A percentile compares a stretch with the other conserved stretches of the same genome.
phyloP scores from a whole-genome alignment of 2,113 vertebrate species.

The Podarcis raffonei region DNA sequence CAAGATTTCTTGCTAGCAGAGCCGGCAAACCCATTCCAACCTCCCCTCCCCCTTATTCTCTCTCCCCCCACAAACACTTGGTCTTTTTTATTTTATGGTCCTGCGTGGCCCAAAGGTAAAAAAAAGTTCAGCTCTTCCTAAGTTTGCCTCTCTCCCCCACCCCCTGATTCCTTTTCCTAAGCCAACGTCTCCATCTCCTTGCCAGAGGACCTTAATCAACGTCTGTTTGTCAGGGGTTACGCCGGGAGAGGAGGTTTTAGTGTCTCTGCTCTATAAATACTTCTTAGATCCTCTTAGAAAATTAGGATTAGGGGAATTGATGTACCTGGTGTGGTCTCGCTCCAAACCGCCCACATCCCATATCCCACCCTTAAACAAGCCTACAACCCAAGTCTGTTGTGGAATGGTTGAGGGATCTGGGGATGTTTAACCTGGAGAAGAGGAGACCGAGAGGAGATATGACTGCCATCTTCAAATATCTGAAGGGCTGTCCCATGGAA shows the following conservation, averaged over 20 bases:
- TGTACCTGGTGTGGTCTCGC: background rate
- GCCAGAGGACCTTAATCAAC: conserved; percentile 15
- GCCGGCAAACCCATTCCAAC: background rate
- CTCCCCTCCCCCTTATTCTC: rapidly evolving
- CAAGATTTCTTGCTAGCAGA: background rate
- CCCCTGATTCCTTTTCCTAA: background rate
- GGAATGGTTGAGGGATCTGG: too few relatives aligned
- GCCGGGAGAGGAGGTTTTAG: background rate
- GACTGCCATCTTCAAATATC: too few relatives aligned
- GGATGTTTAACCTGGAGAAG: too few relatives aligned
- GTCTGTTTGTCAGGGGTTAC: background rate
- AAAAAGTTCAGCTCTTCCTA: background rate
- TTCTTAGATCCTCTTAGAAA: background rate
- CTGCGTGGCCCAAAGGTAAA: background rate
- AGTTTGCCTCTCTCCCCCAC: background rate
- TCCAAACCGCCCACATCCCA: background rate
- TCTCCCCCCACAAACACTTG: background rate
- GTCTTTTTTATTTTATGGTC: background rate
- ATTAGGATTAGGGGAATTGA: background rate
- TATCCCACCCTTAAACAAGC: background rate
- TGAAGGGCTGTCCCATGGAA: too few relatives aligned
- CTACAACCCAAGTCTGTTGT: too few relatives aligned
- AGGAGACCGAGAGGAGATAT: too few relatives aligned
- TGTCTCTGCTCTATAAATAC: background rate
- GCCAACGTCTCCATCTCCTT: background rate